Percentiles rank a stretch among this genome's conserved stretches.
phyloP scores from a whole-genome alignment of 2,797 vertebrate species.

The Lithobates sylvaticus region DNA sequence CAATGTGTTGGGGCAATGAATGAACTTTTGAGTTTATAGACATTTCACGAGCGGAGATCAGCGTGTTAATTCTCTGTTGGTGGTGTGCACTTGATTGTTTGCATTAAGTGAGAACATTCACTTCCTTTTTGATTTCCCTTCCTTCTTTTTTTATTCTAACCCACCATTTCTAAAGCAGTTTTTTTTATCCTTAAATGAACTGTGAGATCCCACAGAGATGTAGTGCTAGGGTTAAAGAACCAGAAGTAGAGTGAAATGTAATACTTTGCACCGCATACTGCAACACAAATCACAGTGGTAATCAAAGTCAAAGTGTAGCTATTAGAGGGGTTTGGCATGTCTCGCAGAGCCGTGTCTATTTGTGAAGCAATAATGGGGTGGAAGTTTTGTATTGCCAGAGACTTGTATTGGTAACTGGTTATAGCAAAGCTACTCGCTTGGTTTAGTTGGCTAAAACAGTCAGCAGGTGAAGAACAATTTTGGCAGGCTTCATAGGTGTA shows the following conservation, averaged over 20 bases:
- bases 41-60: background rate
- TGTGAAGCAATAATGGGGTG: too few relatives aligned
- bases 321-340: too few relatives aligned
- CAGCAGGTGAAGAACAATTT: too few relatives aligned
- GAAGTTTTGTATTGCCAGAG: too few relatives aligned
- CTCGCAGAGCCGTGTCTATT: too few relatives aligned
- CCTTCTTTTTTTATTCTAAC: background rate
- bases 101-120: slow-evolving; percentile 26
- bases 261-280: slow-evolving; percentile 18
- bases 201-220: slow-evolving; percentile 29
- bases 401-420: too few relatives aligned
- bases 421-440: too few relatives aligned
- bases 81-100: slow-evolving; percentile 36
- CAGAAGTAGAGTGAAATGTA: slow-evolving; percentile 17
- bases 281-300: slow-evolving; percentile 13
- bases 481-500: too few relatives aligned
- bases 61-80: slow-evolving; percentile 7
- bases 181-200: slow-evolving; percentile 54
- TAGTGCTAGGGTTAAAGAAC: slow-evolving; percentile 2
- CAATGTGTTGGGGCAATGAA: slow-evolving; percentile 42
- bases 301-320: slow-evolving; percentile 15
- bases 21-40: slow-evolving; percentile 12
- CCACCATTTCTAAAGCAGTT: slow-evolving; percentile 31
- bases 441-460: too few relatives aligned
- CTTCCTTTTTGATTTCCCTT: slow-evolving; percentile 32